Base-by-base conservation (phyloP, 2,888 invertebrate genomes). In the Eurytoma californica region DNA sequence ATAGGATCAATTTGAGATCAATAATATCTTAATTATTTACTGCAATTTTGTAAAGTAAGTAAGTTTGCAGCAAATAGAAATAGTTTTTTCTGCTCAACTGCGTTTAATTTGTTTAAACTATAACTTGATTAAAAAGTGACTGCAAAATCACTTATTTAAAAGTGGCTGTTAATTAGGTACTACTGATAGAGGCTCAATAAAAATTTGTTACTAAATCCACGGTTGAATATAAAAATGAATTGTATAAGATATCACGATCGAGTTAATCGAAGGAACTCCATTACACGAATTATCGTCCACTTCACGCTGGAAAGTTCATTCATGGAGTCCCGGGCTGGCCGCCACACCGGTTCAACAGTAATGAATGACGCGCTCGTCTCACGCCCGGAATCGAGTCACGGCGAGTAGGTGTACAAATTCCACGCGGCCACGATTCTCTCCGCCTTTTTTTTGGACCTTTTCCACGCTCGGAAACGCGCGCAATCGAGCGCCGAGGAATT, bases 371-470 rank as follows among this genome's bases (percentile, higher is more conserved):
- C 57, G 69, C 76, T 53, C 66, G 76, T 76, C 65, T 66, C 65
- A 12, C 83, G 84, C 83, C 82, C 85, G 85, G 84, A 84, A 86
- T 86, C 86, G 86, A 86, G 84, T 86, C 85, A 86, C 84, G 84
- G 83, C 39, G 84, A 83, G 86, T 72, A 55, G 72, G 63, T 53
- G 70, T 70, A 66, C 65, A 66, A n/a, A 28, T 49, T 61, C 9
- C 58, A 57, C 30, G 51, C 20, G 68, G 16, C 28, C 30, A n/a
- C 18, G 28, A 63, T 53, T n/a, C 24, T 13, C 18, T 14, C 14
- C 24, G 51, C 4, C 9, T 28, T 53, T 14, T 51, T 69, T 63
- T 55, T 57, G 39, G 9, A 39, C 39, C 53, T 63, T 66, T 53
- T 72, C 72, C 66, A 77, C 28, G 39, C 72, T 72, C 66, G 66